phyloP scores from a whole-genome alignment of 2,888 invertebrate species.

The Eupithecia dodoneata region DNA sequence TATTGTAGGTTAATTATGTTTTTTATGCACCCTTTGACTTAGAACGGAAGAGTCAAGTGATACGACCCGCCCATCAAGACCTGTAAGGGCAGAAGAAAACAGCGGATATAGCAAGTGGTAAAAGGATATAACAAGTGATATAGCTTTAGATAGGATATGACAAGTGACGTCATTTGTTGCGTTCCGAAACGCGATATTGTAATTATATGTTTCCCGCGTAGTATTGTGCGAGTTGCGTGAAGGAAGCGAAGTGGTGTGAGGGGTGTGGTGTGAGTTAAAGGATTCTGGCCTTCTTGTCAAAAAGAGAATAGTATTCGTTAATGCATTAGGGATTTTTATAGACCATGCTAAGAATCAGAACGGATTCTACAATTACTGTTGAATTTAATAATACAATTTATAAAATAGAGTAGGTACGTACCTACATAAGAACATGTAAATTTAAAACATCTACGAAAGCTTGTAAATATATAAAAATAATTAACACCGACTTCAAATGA shows the following conservation, averaged over 20 bases:
- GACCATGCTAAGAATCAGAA: no score
- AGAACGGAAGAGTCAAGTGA: conserved; percentile 10
- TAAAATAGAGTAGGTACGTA: no score
- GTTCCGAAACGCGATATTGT: conserved; percentile 59
- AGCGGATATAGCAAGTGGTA: conserved; percentile 16
- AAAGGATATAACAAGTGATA: conserved; percentile 10
- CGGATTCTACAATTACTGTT: no score
- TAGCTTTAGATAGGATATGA: neutral
- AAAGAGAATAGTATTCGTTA: no score
- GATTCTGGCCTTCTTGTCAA: neutral
- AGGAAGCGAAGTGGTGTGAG: conserved; percentile 3
- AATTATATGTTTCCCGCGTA: conserved; percentile 57
- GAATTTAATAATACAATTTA: no score
- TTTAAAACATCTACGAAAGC: no score
- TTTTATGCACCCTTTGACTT: neutral
- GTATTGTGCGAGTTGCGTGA: neutral
- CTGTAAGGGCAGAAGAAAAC: conserved; percentile 1
- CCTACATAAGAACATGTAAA: no score
- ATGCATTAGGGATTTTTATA: no score
- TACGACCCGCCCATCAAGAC: conserved; percentile 10
- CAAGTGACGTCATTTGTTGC: conserved; percentile 20
- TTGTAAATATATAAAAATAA: neutral
- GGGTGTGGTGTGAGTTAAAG: conserved; percentile 24
- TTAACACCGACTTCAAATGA: no score
- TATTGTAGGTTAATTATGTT: neutral